Conservation (phyloP, 1,140 invertebrate genomes). For the Periplaneta americana region DNA sequence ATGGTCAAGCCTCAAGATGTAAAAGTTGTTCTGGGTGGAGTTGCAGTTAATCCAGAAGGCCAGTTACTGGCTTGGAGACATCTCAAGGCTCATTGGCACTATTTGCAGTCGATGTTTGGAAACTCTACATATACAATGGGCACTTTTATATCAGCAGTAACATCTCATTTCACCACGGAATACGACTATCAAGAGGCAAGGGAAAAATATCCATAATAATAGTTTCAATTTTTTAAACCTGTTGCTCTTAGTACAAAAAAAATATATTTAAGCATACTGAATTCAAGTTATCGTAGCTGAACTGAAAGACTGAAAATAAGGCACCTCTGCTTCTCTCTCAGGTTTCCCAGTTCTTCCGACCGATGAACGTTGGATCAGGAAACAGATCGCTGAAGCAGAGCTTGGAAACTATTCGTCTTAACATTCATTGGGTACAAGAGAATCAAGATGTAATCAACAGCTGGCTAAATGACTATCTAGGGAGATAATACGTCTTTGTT, state of each 20-base stretch:
- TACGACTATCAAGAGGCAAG: conserved; percentile 67
- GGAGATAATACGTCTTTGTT: conserved; percentile 2
- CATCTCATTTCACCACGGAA: conserved; percentile 61
- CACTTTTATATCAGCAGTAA: conserved; percentile 59
- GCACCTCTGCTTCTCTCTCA: no score
- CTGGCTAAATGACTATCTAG: conserved; percentile 49
- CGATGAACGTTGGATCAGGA: conserved; percentile 60
- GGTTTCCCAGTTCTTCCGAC: conserved; percentile 62
- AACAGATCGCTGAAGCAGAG: conserved; percentile 62
- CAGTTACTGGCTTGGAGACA: conserved; percentile 70
- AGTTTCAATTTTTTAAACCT: not conserved
- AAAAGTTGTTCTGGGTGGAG: conserved; percentile 56
- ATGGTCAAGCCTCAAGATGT: conserved; percentile 65
- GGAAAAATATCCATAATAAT: not conserved
- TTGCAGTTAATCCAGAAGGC: conserved; percentile 66
- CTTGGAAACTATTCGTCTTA: conserved; percentile 68
- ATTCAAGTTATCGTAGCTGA: no score
- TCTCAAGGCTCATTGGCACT: conserved; percentile 65
- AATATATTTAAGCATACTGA: not conserved
- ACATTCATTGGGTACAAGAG: conserved; percentile 67
- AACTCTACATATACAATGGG: conserved; percentile 63
- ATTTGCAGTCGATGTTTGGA: conserved; percentile 56
- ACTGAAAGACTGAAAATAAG: no score
- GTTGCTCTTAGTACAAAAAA: not conserved
- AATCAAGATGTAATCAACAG: conserved; percentile 54